Evolutionary conservation across 2,797 vertebrate genomes (phyloP).

Genomic region (Capromys pilorides): DNA sequence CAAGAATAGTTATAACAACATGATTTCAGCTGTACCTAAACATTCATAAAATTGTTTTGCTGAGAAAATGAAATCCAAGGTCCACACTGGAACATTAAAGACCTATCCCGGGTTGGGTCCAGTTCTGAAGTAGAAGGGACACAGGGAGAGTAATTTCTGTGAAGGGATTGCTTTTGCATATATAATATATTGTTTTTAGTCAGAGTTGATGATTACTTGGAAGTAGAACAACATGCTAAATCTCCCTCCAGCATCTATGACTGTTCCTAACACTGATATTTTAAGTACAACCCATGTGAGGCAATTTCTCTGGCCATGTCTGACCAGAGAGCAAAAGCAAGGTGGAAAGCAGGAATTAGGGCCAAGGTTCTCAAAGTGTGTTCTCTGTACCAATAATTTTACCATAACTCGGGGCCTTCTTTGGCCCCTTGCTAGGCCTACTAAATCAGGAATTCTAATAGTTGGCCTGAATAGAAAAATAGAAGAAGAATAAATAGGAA

Average conservation of each 20-base stretch:
- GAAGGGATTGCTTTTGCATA: not conserved
- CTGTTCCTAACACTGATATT: not conserved
- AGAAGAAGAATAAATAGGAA: not conserved
- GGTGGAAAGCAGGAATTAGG: not conserved
- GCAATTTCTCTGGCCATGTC: not conserved
- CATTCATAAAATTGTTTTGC: constrained; percentile 57
- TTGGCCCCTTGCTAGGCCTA: not conserved
- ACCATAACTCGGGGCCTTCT: not conserved
- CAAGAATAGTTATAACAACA: not conserved
- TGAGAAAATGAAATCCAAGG: constrained; percentile 44
- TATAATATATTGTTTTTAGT: not conserved
- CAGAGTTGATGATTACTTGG: not conserved
- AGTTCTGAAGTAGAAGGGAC: not conserved
- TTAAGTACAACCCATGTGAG: not conserved
- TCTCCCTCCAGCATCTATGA: not conserved
- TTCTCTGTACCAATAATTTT: not conserved
- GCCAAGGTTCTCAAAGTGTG: not conserved
- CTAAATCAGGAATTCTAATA: not conserved
- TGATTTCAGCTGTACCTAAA: constrained; percentile 18
- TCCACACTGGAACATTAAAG: not conserved
- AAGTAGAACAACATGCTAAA: not conserved
- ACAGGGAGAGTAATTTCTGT: not conserved
- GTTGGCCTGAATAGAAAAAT: not conserved
- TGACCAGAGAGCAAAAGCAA: not conserved
- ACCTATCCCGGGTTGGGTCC: not conserved